Conservation (phyloP, 2,113 vertebrate genomes). For the Syrmaticus mikado region DNA sequence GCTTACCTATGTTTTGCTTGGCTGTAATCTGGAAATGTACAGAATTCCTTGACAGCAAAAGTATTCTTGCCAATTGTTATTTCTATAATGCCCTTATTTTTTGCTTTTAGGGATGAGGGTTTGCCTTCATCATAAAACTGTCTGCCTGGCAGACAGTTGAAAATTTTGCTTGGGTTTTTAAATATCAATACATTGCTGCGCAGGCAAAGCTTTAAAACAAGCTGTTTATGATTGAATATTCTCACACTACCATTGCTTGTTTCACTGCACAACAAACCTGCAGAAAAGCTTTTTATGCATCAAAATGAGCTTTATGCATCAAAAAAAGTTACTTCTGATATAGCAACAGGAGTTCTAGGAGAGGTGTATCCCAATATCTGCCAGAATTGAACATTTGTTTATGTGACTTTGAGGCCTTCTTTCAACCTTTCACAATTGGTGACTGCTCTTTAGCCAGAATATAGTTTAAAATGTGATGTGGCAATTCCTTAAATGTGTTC, state of each 20-base stretch:
- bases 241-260: not conserved
- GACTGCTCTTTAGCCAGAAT: not conserved
- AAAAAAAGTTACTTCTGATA: not conserved
- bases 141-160: not conserved
- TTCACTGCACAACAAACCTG: not conserved
- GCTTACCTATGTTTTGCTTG: conserved; percentile 29
- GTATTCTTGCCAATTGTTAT: not conserved
- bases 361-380: not conserved
- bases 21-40: conserved; percentile 1
- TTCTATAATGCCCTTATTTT: not conserved
- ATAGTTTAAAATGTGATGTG: not conserved
- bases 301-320: not conserved
- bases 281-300: not conserved
- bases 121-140: not conserved
- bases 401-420: not conserved
- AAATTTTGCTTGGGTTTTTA: conserved; percentile 13
- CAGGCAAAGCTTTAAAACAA: not conserved
- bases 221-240: not conserved
- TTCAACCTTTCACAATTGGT: not conserved
- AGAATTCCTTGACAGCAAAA: not conserved
- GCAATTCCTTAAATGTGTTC: not conserved
- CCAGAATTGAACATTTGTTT: not conserved
- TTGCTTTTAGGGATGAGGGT: not conserved
- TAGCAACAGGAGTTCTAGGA: not conserved
- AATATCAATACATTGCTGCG: not conserved